Evolutionary conservation across 2,888 invertebrate genomes (phyloP), one percentile per base, ranked within the genome.

Genomic region (Malthinus seriepunctatus): DNA sequence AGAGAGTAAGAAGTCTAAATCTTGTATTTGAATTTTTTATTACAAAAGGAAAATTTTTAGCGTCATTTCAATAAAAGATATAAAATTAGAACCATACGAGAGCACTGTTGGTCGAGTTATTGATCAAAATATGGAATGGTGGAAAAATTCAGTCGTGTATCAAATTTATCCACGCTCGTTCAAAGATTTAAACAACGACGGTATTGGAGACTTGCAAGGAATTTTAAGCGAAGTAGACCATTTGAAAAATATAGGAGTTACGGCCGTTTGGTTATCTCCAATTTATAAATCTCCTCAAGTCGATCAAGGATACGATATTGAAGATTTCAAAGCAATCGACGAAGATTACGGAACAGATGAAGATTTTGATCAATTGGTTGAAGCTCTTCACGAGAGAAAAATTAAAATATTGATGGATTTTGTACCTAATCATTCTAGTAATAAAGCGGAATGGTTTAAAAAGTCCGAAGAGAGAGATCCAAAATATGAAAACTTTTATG

Each of bases 271-370:
- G 93, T 79, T 95, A 56, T 93, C 92, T 0, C 94, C 95, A 0
- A 89, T 95, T 68, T 93, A 88, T 78, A 80, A 82, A 53, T 93
- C 93, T 0, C 93, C 94, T 0, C 90, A 91, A 89, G 82, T 85
- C 0, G 95, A 95, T 78, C 90, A 90, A 73, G 95, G 95, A 0
- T 95, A 95, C 69, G 95, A 95, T 72, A 89, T 95, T 67, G 86
- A 88, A 23, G 84, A 94, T 78, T 93, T 89, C 76, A 86, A 80
- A 52, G 82, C 83, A 12, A 85, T 95, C 32, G 88, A 93, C 65
- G 76, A 85, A 0, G 83, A 84, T 51, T 94, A 88, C 71, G 94
- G 95, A 0, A 88, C 84, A 0, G 79, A 91, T 77, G 79, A 79
- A 0, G 91, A 93, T 75, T 90, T 95, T 49, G 80, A 83, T 1